These are phyloP conservation scores for Dysmachus trigonus DNA, from an alignment of 2,888 invertebrate genomes.

Conservation along the genomic window DNA sequence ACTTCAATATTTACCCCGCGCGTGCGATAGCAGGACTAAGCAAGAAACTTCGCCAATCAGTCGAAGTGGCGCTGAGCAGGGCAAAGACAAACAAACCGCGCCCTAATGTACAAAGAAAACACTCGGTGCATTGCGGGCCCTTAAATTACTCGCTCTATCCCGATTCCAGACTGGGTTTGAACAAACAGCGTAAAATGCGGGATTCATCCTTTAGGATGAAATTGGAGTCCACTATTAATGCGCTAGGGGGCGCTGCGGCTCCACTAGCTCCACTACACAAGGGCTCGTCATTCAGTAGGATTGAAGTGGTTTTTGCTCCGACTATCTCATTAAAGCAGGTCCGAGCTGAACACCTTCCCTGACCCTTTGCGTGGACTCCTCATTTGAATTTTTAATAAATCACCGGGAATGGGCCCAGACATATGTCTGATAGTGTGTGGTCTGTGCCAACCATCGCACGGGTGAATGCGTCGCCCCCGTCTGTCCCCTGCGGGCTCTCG, in stretches of 20 bases:
- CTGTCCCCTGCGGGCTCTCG: not conserved
- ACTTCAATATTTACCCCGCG: not conserved
- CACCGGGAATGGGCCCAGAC: not conserved
- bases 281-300: not conserved
- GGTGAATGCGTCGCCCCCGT: not conserved
- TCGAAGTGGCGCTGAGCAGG: not conserved
- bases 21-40: not conserved
- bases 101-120: not conserved
- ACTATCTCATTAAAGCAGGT: not conserved
- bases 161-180: not conserved
- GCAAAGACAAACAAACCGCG: not conserved
- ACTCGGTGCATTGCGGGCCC: not conserved
- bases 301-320: not conserved
- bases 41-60: not conserved
- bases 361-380: not conserved
- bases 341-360: not conserved
- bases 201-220: not conserved
- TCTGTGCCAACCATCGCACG: not conserved
- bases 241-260: not conserved
- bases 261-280: not conserved
- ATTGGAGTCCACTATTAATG: not conserved
- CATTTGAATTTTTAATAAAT: constrained; percentile 22
- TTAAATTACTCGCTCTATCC: not conserved
- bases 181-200: not conserved
- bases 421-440: not conserved